phyloP scores from a whole-genome alignment of 2,113 vertebrate species.

The Phycodurus eques region DNA sequence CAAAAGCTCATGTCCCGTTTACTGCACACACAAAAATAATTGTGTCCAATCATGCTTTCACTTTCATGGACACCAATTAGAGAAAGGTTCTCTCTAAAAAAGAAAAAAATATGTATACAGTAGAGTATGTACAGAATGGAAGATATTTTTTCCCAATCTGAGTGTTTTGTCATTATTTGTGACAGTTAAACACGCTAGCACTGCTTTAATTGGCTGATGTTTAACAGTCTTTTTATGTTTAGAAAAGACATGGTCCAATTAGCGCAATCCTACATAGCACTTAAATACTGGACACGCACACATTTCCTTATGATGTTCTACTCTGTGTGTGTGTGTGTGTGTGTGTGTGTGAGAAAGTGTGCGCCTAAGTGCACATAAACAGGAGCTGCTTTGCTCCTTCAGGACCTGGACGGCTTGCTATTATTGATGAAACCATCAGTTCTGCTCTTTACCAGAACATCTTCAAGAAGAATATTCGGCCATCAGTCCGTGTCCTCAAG shows the following conservation, averaged over 20 bases:
- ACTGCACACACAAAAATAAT: conserved; percentile 1
- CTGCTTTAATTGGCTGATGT: conserved; percentile 89
- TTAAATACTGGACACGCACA: conserved; percentile 18
- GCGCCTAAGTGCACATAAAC: no score
- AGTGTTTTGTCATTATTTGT: conserved; percentile 50
- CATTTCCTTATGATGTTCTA: not conserved
- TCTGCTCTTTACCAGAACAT: no score
- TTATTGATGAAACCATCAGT: no score
- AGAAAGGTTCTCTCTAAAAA: conserved; percentile 49
- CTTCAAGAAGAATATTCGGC: no score
- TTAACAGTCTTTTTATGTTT: conserved; percentile 85
- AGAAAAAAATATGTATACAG: conserved; percentile 5
- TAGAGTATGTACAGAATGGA: not conserved
- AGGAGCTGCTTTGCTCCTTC: no score
- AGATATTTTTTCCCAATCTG: conserved; percentile 20
- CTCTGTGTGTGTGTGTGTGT: not conserved
- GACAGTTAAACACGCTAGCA: conserved; percentile 67
- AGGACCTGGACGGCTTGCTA: no score
- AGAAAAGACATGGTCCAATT: conserved; percentile 88
- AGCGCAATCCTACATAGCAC: conserved; percentile 78
- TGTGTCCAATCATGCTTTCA: conserved; percentile 18
- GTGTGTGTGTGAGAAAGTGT: not conserved
- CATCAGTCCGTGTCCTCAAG: no score
- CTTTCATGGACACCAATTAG: conserved; percentile 59
- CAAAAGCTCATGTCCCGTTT: not conserved